phyloP scores from a whole-genome alignment of 2,797 vertebrate genomes.

The Chrosomus eos region DNA sequence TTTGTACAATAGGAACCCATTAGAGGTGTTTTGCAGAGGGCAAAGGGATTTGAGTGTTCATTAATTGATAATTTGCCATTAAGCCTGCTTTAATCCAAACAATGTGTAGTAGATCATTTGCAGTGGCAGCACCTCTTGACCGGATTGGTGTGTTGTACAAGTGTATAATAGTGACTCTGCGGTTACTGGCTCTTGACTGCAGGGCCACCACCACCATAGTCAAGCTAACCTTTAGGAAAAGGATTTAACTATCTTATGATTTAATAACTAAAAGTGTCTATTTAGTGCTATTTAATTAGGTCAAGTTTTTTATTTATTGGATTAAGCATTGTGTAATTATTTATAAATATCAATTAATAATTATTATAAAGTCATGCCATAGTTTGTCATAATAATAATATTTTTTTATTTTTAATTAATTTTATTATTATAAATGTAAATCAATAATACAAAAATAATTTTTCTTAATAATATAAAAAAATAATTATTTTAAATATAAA shows the following conservation, averaged over 20 bases:
- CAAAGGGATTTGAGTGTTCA: conserved; percentile 31
- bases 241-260: neutral
- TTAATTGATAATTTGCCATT: conserved; percentile 33
- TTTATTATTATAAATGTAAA: no score
- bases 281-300: neutral
- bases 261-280: neutral
- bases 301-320: no score
- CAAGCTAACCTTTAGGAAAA: neutral
- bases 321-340: neutral
- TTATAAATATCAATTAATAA: neutral
- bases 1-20: neutral
- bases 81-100: conserved; percentile 24
- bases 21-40: conserved; percentile 14
- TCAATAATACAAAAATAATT: no score
- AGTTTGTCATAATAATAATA: no score
- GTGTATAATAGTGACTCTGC: neutral
- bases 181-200: neutral
- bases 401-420: no score
- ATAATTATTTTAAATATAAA: no score
- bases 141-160: conserved; percentile 17
- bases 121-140: conserved; percentile 41
- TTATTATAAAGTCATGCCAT: no score
- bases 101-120: conserved; percentile 14
- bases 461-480: no score
- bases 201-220: neutral